Evolutionary conservation across 2,888 invertebrate genomes (phyloP), one percentile per base, ranked within the genome.

Genomic region (Chaitophorus viminalis): DNA sequence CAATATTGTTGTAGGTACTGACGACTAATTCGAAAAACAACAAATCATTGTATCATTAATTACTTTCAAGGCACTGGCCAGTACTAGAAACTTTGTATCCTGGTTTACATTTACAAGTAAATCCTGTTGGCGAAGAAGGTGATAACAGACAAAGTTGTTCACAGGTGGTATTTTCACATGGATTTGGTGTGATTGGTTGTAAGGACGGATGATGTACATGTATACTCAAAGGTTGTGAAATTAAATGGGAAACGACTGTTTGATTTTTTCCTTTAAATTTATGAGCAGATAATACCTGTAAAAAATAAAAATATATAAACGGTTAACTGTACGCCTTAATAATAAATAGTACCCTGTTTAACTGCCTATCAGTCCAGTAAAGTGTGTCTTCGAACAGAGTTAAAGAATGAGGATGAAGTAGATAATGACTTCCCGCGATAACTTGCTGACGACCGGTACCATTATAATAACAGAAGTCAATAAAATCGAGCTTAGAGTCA

Each of bases 401-500:
- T 65, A 99, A 92, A 17, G 97, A 98, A 91, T 99, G 99, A 0
- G 99, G 98, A 92, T 99, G 99, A 3, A 98, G 93, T 0, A 99
- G 92, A 91, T 99, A 99, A 92, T 99, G 96, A 90, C 96, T 96
- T 29, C 95, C 95, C 3, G 97, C 95, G 31, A 97, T 91, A 0
- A 97, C 98, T 91, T 98, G 97, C 90, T 96, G 95, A 33, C 99
- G 92, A 0, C 96, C 96, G 0, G 94, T 94, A 17, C 99, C 99
- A 90, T 99, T 97, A 92, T 99, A 99, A 91, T 97, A 95, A 91
- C 98, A 99, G 91, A 98, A 98, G 91, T 99, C 99, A 89, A 99
- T 99, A 91, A 97, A 99, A 91, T 99, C 99, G 65, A 99, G 92
- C 91, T 99, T 98, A 0, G 98, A 98, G 92, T 99, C 99, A 0